A percentile compares a stretch with the other conserved stretches of the same genome.
phyloP scores from a whole-genome alignment of 2,888 invertebrate species.

The Agonopterix arenella region DNA sequence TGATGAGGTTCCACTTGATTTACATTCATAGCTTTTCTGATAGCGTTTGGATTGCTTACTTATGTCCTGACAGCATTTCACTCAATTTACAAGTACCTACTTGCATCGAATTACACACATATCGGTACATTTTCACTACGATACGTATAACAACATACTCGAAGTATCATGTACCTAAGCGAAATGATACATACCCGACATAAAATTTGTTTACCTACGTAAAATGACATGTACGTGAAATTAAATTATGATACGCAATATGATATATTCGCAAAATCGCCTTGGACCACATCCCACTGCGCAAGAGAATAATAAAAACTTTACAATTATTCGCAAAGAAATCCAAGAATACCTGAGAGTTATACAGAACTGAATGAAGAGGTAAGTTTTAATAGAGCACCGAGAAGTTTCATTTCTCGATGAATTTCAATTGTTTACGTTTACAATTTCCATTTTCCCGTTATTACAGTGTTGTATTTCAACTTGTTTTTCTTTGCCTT shows the following conservation, averaged over 20 bases:
- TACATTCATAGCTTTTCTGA: slow-evolving; percentile 66
- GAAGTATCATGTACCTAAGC: too few species aligned
- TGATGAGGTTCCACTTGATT: slow-evolving; percentile 62
- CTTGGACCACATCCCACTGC: background rate
- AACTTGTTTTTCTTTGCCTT: background rate
- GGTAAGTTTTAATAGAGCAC: slow-evolving; percentile 1
- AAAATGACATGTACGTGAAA: too few species aligned
- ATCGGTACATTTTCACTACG: too few species aligned
- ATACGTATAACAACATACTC: too few species aligned
- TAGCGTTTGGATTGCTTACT: slow-evolving; percentile 46
- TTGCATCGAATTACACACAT: too few species aligned
- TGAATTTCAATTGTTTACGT: slow-evolving; percentile 1
- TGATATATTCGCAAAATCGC: too few species aligned
- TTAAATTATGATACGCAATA: too few species aligned
- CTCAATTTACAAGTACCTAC: too few species aligned
- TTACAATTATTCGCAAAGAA: background rate
- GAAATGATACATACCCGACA: too few species aligned
- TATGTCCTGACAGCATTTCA: slow-evolving; percentile 34
- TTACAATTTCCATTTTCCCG: background rate
- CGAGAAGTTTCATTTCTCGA: background rate
- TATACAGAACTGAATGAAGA: background rate
- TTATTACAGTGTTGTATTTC: background rate
- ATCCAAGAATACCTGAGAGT: background rate
- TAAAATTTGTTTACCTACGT: too few species aligned
- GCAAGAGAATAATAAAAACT: background rate